Base-by-base conservation (phyloP, 2,113 vertebrate species). In the Ondatra zibethicus region DNA sequence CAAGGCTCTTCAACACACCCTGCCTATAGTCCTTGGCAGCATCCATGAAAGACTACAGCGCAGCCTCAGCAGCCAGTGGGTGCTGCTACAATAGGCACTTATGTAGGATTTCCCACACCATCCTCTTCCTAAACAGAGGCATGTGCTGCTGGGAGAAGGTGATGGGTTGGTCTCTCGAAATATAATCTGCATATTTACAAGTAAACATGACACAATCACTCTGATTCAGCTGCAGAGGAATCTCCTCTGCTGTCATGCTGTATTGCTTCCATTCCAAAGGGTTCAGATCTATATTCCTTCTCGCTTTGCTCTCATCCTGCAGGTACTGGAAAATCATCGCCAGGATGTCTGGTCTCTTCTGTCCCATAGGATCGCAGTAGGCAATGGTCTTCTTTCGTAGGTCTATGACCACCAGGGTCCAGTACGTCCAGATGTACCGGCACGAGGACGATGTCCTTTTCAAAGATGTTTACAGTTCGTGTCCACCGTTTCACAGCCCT, bases 111-210 rank as follows among this genome's bases (percentile, higher is more conserved):
- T n/a, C n/a, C n/a, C 99, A 99, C 77, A 99, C 99, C 99, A 99
- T 99, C 96, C 97, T 98, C 97, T 98, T 99, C 88, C 99, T 99
- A 98, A 99, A 99, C 91, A 99, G 98, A 91, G 99, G 99, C 99
- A 99, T 99, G 98, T 99, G 98, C 92, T 98, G 97, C 99, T 99
- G 98, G 90, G 98, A 99, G 96, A 99, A 99, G 93, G 98, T 98
- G 88, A 99, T 98, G 45, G 99, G 98, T 85, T 98, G 98, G 97
- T 98, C 99, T 97, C 98, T 98, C 3, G 27, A 77, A 77, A 77
- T 80, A 36, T 36, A 80, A 12, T 80, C 50, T 55, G 33, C 31
- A 55, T 80, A 80, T 55, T 55, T 23, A 29, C 77, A 55, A 9
- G 50, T 55, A 12, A 55, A 80, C 31, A 80, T 11, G 5, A 31